A percentile compares a stretch with the other conserved stretches of the same genome.
phyloP scores from a whole-genome alignment of 2,888 invertebrate genomes.

The Muschampia plurimacula region DNA sequence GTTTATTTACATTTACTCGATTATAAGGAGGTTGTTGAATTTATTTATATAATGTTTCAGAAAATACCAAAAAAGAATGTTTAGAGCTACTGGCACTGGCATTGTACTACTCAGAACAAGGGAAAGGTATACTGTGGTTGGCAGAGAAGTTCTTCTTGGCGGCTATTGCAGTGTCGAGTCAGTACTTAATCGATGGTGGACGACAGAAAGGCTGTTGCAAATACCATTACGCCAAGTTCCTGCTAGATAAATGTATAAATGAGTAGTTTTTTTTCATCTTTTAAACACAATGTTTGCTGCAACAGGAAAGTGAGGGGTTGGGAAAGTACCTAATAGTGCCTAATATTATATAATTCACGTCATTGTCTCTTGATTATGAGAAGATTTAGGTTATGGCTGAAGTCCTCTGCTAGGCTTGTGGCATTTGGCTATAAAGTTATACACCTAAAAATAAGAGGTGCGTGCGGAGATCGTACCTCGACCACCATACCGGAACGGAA shows the following conservation, averaged over 20 bases:
- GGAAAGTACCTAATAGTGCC: no score
- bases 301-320: no score
- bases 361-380: no score
- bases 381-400: no score
- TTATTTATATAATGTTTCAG: constrained; percentile 52
- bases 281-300: not conserved
- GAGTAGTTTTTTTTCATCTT: not conserved
- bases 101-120: constrained; percentile 67
- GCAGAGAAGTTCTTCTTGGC: constrained; percentile 83
- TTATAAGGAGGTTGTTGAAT: not conserved
- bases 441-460: no score
- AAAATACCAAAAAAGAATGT: constrained; percentile 70
- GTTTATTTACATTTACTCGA: no score
- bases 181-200: constrained; percentile 75
- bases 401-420: no score
- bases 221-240: constrained; percentile 82
- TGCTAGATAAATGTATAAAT: constrained; percentile 80
- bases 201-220: constrained; percentile 79
- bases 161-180: constrained; percentile 73
- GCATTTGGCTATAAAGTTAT: no score
- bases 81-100: constrained; percentile 73
- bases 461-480: no score
- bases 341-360: no score
- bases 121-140: constrained; percentile 84
- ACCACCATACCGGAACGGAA: no score